Conservation (phyloP, 2,797 vertebrate species). For the Enteromius argenteus region DNA sequence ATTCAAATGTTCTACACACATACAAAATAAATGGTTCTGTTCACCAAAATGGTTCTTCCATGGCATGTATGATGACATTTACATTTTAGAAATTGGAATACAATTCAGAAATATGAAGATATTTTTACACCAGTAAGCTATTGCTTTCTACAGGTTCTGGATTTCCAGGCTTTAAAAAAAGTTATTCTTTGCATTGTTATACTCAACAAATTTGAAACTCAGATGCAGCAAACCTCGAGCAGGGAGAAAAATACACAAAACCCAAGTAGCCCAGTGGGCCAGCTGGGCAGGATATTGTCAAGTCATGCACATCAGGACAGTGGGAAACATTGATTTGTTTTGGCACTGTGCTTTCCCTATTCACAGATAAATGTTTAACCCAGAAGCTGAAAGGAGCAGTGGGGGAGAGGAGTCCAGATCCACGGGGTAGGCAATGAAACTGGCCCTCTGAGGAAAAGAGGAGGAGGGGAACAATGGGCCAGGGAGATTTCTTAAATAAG, state of each 20-base stretch:
- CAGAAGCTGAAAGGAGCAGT: constrained; percentile 79
- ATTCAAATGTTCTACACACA: background rate
- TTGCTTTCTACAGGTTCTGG: background rate
- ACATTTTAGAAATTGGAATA: background rate
- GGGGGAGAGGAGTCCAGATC: constrained; percentile 74
- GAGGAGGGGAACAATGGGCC: constrained; percentile 70
- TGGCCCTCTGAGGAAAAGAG: constrained; percentile 67
- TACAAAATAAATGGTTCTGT: background rate
- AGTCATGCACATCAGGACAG: constrained; percentile 69
- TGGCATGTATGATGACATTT: background rate
- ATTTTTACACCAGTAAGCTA: background rate
- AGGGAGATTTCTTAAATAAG: constrained; percentile 74
- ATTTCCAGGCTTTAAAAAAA: constrained; percentile 5
- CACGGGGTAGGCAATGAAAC: constrained; percentile 74
- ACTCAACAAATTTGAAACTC: constrained; percentile 20
- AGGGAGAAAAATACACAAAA: constrained; percentile 42
- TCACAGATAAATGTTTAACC: constrained; percentile 87
- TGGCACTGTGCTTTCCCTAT: constrained; percentile 74
- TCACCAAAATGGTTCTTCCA: background rate
- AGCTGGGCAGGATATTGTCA: constrained; percentile 59
- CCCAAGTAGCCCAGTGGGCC: constrained; percentile 42
- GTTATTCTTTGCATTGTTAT: background rate
- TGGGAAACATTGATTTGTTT: constrained; percentile 71
- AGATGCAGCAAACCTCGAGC: constrained; percentile 25
- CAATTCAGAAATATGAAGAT: background rate